Base-by-base conservation (phyloP, 2,113 vertebrate genomes). In the Cebus imitator region DNA sequence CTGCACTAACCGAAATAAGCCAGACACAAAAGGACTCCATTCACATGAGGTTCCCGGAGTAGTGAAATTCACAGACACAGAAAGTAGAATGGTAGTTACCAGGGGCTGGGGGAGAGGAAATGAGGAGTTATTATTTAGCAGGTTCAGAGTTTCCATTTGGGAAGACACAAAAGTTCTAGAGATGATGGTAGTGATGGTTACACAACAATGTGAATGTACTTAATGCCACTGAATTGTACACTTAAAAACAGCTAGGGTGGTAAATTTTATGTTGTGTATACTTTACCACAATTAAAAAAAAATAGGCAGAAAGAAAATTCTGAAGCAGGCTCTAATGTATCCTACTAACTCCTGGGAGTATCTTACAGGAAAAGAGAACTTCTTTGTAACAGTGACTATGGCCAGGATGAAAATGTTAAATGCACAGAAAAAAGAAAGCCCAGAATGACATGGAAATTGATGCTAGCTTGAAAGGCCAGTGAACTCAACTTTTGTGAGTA, bases 171-270 rank as follows among this genome's bases (percentile, higher is more conserved):
- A 85, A 37, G 23, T 58, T 30, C 27, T 48, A 23, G 68, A 48
- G n/a, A 45, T 20, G 3, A 48, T 4, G 27, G 25, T 27, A 11
- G 5, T 2, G 45, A 9, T 0, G 1, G 48, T 25, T 52, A 16
- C 8, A 32, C 5, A 11, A 8, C 21, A 79, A 2, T 0, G 5
- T 14, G 5, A 40, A 52, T 2, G n/a, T 10, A 11, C 37, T 83
- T 61, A 27, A 57, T 1, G 80, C 35, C 21, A 1, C 9, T 13
- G 6, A 82, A 57, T 14, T 0, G 5, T 12, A n/a, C 27, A 2
- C 55, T 55, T 10, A 30, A 61, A 91, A 40, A 61, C 35, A 20
- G 32, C 17, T 48, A 80, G 40, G 12, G 87, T 30, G 16, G 11
- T 6, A 64, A 16, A 21, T 40, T 61, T 75, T 50, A n/a, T 6